Evolutionary conservation across 1,140 invertebrate genomes (phyloP), one percentile per base, ranked within the genome.

Genomic region (Caenorhabditis latens): DNA sequence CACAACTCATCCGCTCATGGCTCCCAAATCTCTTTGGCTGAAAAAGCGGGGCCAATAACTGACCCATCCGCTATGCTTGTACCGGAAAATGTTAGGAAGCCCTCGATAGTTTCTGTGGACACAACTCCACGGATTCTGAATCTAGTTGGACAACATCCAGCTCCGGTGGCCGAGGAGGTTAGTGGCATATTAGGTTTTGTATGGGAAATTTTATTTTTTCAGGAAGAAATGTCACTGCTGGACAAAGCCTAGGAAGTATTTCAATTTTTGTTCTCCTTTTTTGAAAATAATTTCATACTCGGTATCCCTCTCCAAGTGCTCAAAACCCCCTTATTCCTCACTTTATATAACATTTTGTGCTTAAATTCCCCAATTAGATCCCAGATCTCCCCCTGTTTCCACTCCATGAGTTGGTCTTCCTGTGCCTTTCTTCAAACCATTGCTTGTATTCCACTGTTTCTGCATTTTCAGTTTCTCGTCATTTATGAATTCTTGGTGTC

Each of bases 1-100:
- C 67, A 46, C 24, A 86, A 50, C 21, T 50, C 46, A 55, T 79
- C 63, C 71, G 50, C 63, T 5, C 50, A 67, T 13, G 42, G 53
- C 6, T 86, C 57, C 14, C 63, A 42, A 9, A 21, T 58, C 1
- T 85, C 84, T 4, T n/a, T 67, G 5, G 50, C 57, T 13, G 42
- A 61, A 50, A 48, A 84, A 65, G 2, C 84, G 0, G 75, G 65
- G 2, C 86, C 82, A 46, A 86, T 86, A 24, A 48, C 71, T 16
- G 86, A 86, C 53, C 86, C 86, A 42, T 79, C 75, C 2, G 86
- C 86, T 4, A 71, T 86, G 32, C 75, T 86, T 4, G 86, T 86
- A 5, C 63, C 84, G 0, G 63, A 65, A 57, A 85, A 85, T 24
- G 46, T 71, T 14, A 65, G 46, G 48, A 84, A 84, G 32, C 46